Evolutionary conservation across 2,797 vertebrate species (phyloP), one percentile per base, ranked within the genome.

Genomic region (Clarias pachynema): DNA sequence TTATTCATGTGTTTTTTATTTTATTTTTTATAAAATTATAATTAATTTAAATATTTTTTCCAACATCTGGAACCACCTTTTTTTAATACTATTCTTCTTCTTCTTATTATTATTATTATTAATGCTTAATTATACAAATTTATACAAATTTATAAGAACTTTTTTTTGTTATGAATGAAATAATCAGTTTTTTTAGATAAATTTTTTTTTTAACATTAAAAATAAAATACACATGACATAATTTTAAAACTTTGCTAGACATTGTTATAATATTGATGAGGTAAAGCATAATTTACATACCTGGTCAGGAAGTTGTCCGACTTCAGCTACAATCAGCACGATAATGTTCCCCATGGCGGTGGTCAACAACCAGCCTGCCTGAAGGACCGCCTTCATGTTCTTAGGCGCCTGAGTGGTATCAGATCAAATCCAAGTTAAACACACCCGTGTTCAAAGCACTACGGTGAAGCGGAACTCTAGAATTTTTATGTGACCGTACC

Each of bases 371-470:
- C 98, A 99, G 4, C 97, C 98, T 0, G 98, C 98, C 86, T 99
- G 98, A 20, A 99, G 96, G 88, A 99, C 97, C 0, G 98, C 93
- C 93, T 99, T 99, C 98, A 99, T 99, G 88, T 97, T 99, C 91
- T 96, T 96, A 0, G 98, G 98, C 0, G 98, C 97, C 98, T 99
- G 87, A 70, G 85, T 29, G 14, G 15, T 15, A 2, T 53, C 10
- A 20, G 4, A 31, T 0, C 63, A 5, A 34, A 26, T 22, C 44
- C 26, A 40, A 59, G 56, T 5, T 79, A 12, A 44, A 79, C 74
- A 70, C 56, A 0, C 7, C 12, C 9, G 22, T 26, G 26, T 53
- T 68, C 9, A 20, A 44, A 10, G 12, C 20, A 6, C 18, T 70
- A 24, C 31, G 2, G 15, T 3, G n/a, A 59, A 70, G 29, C 15